Conservation (phyloP, 2,888 invertebrate species). For the Lobophora halterata region DNA sequence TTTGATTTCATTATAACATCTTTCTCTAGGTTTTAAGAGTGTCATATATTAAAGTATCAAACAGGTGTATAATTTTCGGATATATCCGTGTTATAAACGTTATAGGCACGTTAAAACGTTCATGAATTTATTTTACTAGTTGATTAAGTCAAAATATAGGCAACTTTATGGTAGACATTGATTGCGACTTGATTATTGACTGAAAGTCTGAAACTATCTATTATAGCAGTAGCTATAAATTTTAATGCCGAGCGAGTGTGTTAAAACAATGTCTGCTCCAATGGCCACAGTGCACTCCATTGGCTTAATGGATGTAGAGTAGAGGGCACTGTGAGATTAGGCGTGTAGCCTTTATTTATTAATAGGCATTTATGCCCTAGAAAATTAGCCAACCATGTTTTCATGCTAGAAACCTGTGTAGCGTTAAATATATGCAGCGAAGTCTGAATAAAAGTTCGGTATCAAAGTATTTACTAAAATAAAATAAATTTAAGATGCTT, state of each 20-base stretch:
- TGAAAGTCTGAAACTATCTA: too few relatives aligned
- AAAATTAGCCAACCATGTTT: slow-evolving; percentile 70
- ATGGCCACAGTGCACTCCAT: slow-evolving; percentile 50
- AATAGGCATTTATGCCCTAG: slow-evolving; percentile 71
- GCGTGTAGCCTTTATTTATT: slow-evolving; percentile 69
- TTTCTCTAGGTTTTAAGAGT: too few relatives aligned
- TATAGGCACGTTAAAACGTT: too few relatives aligned
- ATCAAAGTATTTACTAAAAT: slow-evolving; percentile 21
- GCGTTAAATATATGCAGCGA: slow-evolving; percentile 63
- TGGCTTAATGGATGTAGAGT: slow-evolving; percentile 47
- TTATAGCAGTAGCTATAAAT: too few relatives aligned
- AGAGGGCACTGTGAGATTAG: slow-evolving; percentile 59
- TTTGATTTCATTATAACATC: too few relatives aligned
- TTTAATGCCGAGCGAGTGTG: slow-evolving; percentile 32
- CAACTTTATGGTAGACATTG: too few relatives aligned
- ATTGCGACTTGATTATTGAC: too few relatives aligned
- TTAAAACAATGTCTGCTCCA: slow-evolving; percentile 46
- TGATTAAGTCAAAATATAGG: too few relatives aligned
- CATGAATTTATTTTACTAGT: too few relatives aligned
- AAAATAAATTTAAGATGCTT: slow-evolving; percentile 2
- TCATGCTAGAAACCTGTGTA: slow-evolving; percentile 62
- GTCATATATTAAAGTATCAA: too few relatives aligned
- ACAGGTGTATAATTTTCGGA: too few relatives aligned
- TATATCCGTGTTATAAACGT: too few relatives aligned
- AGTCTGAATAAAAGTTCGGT: slow-evolving; percentile 42